Evolutionary conservation across 2,113 vertebrate species (phyloP).

Genomic region (Melanotaenia duboulayi): DNA sequence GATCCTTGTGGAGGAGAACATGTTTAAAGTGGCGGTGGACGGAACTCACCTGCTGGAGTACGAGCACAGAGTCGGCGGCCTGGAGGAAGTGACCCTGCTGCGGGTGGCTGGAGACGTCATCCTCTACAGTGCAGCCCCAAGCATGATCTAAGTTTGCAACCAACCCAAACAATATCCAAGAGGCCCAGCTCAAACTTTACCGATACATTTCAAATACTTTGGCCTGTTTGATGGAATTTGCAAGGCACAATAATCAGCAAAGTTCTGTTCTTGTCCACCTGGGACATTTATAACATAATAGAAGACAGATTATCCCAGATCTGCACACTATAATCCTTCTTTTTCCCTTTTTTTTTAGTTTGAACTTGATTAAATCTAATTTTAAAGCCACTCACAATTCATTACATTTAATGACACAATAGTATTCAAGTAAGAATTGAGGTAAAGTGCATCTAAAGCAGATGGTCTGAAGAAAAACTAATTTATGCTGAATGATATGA

Average conservation of each 20-base stretch:
- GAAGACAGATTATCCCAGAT: constrained; percentile 33
- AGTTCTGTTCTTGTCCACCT: constrained; percentile 30
- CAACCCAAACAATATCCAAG: background rate
- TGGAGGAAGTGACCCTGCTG: constrained; percentile 82
- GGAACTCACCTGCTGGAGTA: constrained; percentile 83
- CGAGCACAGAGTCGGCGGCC: constrained; percentile 79
- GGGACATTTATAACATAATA: constrained; percentile 40
- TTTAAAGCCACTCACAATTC: constrained; percentile 32
- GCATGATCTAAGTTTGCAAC: constrained; percentile 76
- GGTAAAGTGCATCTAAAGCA: constrained; percentile 24
- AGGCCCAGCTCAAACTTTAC: constrained; percentile 23
- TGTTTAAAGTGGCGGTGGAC: constrained; percentile 84
- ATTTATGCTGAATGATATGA: constrained; percentile 45
- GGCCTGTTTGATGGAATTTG: constrained; percentile 25
- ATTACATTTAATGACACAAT: constrained; percentile 29
- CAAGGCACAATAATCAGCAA: constrained; percentile 33
- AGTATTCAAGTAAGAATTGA: constrained; percentile 23
- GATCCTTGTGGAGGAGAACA: constrained; percentile 83
- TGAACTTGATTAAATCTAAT: constrained; percentile 11
- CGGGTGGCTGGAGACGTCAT: constrained; percentile 77
- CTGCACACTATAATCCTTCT: constrained; percentile 21
- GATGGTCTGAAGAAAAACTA: constrained; percentile 26
- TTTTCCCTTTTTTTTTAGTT: background rate
- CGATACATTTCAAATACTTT: constrained; percentile 31
- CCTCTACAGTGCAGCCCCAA: constrained; percentile 79